Conservation (phyloP, 2,888 invertebrate genomes). For the Ariolimax columbianus region DNA sequence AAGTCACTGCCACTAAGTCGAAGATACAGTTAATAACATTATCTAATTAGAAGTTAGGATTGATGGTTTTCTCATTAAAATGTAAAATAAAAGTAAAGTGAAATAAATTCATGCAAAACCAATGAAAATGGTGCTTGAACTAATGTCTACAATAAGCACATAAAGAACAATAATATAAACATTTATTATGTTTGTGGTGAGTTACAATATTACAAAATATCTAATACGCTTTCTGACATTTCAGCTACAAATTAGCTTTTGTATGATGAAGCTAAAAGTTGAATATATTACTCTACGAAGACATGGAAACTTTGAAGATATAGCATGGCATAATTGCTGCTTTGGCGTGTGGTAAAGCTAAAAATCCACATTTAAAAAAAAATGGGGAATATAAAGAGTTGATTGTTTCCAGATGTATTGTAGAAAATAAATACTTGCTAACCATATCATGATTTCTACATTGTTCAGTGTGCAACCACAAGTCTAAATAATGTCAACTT, state of each 20-base stretch:
- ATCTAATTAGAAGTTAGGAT: background rate
- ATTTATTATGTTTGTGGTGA: background rate
- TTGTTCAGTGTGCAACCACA: too few relatives aligned
- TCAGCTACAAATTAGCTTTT: too few relatives aligned
- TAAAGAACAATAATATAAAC: background rate
- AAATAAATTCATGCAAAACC: background rate
- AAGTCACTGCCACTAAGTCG: background rate
- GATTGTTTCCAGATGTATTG: too few relatives aligned
- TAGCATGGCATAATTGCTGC: too few relatives aligned
- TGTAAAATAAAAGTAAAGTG: background rate
- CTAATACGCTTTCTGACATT: too few relatives aligned
- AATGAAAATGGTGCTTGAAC: background rate
- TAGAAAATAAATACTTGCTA: too few relatives aligned
- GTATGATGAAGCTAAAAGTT: background rate
- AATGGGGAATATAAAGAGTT: too few relatives aligned
- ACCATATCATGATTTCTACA: too few relatives aligned
- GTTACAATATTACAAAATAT: background rate
- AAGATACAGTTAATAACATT: background rate
- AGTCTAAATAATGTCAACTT: too few relatives aligned
- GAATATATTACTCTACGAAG: background rate
- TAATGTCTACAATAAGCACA: background rate
- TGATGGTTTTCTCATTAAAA: background rate
- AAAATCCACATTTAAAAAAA: too few relatives aligned
- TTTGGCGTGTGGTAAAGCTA: too few relatives aligned
- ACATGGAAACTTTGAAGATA: too few relatives aligned